Evolutionary conservation across 2,888 invertebrate species (phyloP).

Genomic region (Odontocolon sp.): DNA sequence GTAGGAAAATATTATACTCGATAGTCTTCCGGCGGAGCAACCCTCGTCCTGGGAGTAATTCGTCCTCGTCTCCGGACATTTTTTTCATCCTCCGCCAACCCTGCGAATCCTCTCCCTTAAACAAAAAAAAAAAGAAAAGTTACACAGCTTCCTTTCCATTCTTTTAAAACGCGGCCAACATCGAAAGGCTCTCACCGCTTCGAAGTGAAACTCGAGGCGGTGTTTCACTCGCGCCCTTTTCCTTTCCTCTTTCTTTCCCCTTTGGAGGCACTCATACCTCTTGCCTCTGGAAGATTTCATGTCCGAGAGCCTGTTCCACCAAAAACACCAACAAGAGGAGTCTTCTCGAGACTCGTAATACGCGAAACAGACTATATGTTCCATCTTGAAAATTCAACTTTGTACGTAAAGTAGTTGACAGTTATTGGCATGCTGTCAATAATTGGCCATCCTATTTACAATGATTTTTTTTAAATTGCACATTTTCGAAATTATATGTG

Average conservation of each 20-base stretch:
- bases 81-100: slow-evolving; percentile 32
- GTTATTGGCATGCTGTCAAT: no score
- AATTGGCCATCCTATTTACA: no score
- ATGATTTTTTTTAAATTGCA: no score
- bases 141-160: slow-evolving; percentile 48
- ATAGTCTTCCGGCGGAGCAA: neutral
- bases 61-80: slow-evolving; percentile 51
- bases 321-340: slow-evolving; percentile 18
- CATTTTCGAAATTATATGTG: no score
- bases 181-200: slow-evolving; percentile 62
- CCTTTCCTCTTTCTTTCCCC: neutral
- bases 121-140: slow-evolving; percentile 29
- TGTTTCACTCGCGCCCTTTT: slow-evolving; percentile 29
- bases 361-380: neutral
- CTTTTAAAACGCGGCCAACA: slow-evolving; percentile 61
- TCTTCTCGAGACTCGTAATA: slow-evolving; percentile 6
- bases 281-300: slow-evolving; percentile 19
- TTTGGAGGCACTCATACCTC: slow-evolving; percentile 13
- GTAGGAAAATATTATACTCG: slow-evolving; percentile 24
- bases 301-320: slow-evolving; percentile 32
- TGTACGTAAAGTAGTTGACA: neutral
- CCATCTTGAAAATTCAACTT: slow-evolving; percentile 36
- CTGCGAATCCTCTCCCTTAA: neutral
- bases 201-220: slow-evolving; percentile 41
- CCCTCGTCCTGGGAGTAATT: slow-evolving; percentile 51